Evolutionary conservation across 2,888 invertebrate genomes (phyloP), one percentile per base, ranked within the genome.

Genomic region (Drosophila kanekoi): DNA sequence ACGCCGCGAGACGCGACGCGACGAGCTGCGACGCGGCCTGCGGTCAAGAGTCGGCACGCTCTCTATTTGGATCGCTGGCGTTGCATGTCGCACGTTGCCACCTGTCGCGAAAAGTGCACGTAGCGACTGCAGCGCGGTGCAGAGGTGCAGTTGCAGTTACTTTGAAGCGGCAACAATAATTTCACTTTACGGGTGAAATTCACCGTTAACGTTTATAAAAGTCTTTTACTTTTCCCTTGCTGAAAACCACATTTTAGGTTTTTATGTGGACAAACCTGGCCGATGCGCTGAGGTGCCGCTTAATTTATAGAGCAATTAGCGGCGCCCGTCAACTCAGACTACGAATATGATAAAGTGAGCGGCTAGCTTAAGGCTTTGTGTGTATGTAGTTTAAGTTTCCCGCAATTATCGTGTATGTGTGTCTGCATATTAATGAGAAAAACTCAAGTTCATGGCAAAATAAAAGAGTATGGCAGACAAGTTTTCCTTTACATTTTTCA

Each of bases 151-250:
- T 56, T 64, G 65, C 58, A 48, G 38, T 28, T 40, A 28, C 16
- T 52, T 40, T 52, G 16, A 40, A 38, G 33, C 56, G 51, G 43
- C 68, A 63, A 60, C 60, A 57, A 73, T 64, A 74, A 76, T 89
- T 84, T 84, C 85, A 81, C 87, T 81, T 70, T 63, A 76, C 67
- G 66, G 66, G 69, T 81, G 79, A 84, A 88, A 78, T 76, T 84
- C 69, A 73, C 54, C 81, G 75, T 72, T 56, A 70, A 60, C 62
- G 61, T 65, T 79, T 75, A 60, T 69, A 64, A 60, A 11, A 56
- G 44, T 43, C 41, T 43, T 44, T 60, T 53, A 64, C 20, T 35
- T 53, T 54, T 73, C 40, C 41, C 37, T 23, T 47, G 16, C n/a
- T 47, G 18, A 68, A 67, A 58, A 49, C 49, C 20, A 47, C 48